Percentiles rank a stretch among this genome's conserved stretches.
These are phyloP conservation scores for Pluvialis apricaria DNA, from an alignment of 2,113 vertebrate species.

Conservation along the genomic window DNA sequence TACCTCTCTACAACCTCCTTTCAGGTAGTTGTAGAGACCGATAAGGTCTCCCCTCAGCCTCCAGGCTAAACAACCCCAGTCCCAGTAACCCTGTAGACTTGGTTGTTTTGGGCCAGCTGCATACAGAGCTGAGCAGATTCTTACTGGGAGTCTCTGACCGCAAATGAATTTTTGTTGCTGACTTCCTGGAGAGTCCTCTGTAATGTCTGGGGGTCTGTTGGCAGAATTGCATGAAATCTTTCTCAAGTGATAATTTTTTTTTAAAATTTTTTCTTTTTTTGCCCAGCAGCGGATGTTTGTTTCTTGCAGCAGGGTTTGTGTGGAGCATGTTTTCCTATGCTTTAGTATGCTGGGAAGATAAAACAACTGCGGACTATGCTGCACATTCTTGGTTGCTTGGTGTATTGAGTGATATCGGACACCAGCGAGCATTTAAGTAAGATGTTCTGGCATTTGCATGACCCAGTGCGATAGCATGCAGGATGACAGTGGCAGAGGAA, in stretches of 20 bases:
- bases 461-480: neutral
- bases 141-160: neutral
- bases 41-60: too few species aligned
- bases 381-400: neutral
- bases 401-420: neutral
- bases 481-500: neutral
- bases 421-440: neutral
- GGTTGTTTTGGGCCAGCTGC: neutral
- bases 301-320: neutral
- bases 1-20: too few species aligned
- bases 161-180: neutral
- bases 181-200: neutral
- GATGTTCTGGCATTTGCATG: neutral
- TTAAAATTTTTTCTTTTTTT: too few species aligned
- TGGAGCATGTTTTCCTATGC: neutral
- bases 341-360: neutral
- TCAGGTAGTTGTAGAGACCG: too few species aligned
- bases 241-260: neutral
- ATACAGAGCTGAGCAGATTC: neutral
- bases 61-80: too few species aligned
- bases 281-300: fast-evolving
- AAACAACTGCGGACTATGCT: fast-evolving
- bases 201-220: neutral
- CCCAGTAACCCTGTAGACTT: fast-evolving
- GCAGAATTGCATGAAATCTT: neutral